phyloP scores from a whole-genome alignment of 2,797 vertebrate species.

The Lindbergichthys nudifrons region DNA sequence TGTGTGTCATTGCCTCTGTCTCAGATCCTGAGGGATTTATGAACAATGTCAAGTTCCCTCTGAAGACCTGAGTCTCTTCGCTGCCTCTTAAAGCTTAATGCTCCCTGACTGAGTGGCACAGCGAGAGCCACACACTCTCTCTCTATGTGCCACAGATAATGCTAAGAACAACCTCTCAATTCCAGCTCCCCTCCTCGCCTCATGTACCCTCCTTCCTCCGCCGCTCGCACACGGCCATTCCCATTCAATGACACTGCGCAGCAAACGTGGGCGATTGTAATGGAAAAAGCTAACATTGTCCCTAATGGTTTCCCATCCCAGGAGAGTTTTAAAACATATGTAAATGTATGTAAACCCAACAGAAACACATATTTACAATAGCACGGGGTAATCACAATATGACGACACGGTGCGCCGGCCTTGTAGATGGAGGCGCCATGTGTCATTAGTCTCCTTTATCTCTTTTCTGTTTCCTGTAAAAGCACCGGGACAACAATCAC shows the following conservation, averaged over 20 bases:
- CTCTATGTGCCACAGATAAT: slow-evolving; percentile 81
- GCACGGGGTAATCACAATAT: slow-evolving; percentile 86
- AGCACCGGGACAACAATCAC: slow-evolving; percentile 83
- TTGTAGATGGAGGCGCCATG: slow-evolving; percentile 89
- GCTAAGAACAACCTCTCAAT: slow-evolving; percentile 83
- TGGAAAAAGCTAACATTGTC: slow-evolving; percentile 72
- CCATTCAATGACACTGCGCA: slow-evolving; percentile 64
- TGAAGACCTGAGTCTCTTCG: slow-evolving; percentile 85
- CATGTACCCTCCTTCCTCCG: slow-evolving; percentile 70
- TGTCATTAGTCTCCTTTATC: slow-evolving; percentile 90
- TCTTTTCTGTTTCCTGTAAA: slow-evolving; percentile 82
- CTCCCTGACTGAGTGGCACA: slow-evolving; percentile 83
- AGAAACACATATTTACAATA: slow-evolving; percentile 87
- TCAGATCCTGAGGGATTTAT: slow-evolving; percentile 78
- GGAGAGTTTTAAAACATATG: slow-evolving; percentile 76
- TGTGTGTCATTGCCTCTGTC: slow-evolving; percentile 55
- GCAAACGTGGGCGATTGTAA: slow-evolving; percentile 60
- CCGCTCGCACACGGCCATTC: slow-evolving; percentile 52
- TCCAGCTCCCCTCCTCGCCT: slow-evolving; percentile 74
- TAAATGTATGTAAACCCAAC: slow-evolving; percentile 85
- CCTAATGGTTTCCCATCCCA: slow-evolving; percentile 79
- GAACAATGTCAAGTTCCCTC: slow-evolving; percentile 82
- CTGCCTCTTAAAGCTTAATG: slow-evolving; percentile 82
- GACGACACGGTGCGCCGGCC: slow-evolving; percentile 81
- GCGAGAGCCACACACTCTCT: slow-evolving; percentile 72